Conservation (phyloP, 92 coral and sea anemone genomes). For the Plumapathes pennacea region DNA sequence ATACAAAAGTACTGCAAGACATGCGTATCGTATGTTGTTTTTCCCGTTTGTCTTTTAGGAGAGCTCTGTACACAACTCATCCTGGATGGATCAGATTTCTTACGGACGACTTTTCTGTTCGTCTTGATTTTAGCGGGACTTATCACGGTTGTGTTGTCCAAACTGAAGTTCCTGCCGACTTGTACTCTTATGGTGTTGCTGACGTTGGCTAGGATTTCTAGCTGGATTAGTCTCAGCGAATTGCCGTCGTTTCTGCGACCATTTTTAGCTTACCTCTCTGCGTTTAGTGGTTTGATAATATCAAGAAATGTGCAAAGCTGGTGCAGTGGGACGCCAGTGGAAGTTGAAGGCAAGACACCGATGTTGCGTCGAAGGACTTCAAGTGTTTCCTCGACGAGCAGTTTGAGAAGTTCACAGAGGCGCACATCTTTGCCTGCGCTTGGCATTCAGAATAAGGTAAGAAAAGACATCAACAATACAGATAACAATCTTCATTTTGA, state of each 20-base stretch:
- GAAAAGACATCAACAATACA: slow-evolving; percentile 16
- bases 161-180: slow-evolving; percentile 73
- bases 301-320: slow-evolving; percentile 82
- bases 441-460: slow-evolving; percentile 94
- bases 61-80: slow-evolving; percentile 91
- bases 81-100: slow-evolving; percentile 87
- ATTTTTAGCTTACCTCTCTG: slow-evolving; percentile 88
- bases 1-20: slow-evolving; percentile 94
- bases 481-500: slow-evolving; percentile 47
- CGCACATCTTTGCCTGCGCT: slow-evolving; percentile 96
- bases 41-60: slow-evolving; percentile 90
- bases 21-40: slow-evolving; percentile 78
- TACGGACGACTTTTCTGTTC: slow-evolving; percentile 76
- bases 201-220: slow-evolving; percentile 73
- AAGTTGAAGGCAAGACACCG: slow-evolving; percentile 92
- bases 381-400: slow-evolving; percentile 76
- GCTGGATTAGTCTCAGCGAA: slow-evolving; percentile 79
- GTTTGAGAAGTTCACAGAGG: slow-evolving; percentile 71
- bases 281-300: slow-evolving; percentile 85
- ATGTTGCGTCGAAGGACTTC: slow-evolving; percentile 77
- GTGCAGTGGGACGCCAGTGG: slow-evolving; percentile 70
- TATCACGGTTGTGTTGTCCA: slow-evolving; percentile 71
- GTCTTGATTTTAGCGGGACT: slow-evolving; percentile 73
- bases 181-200: slow-evolving; percentile 65
- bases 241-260: slow-evolving; percentile 83